phyloP scores from a whole-genome alignment of 2,797 vertebrate species.

The Hippoglossus hippoglossus region DNA sequence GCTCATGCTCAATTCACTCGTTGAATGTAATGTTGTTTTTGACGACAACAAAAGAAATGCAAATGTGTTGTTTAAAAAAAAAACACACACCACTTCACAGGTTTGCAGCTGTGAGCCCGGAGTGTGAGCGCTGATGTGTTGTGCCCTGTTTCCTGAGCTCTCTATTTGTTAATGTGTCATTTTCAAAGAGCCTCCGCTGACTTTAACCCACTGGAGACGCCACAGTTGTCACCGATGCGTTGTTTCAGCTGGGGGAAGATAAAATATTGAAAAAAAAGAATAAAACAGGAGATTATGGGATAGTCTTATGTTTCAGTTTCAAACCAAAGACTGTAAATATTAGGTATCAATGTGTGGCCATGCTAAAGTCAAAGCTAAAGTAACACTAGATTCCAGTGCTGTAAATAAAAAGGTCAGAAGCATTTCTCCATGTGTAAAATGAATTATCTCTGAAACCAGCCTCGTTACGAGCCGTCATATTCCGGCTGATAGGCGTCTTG shows the following conservation, averaged over 20 bases:
- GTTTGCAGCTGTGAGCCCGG: slow-evolving; percentile 10
- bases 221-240: slow-evolving; percentile 17
- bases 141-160: slow-evolving; percentile 25
- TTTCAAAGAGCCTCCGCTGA: slow-evolving; percentile 53
- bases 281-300: slow-evolving; percentile 8
- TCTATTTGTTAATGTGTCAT: slow-evolving; percentile 52
- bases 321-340: slow-evolving; percentile 34
- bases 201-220: slow-evolving; percentile 36
- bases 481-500: slow-evolving; percentile 40
- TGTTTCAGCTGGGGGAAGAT: not conserved
- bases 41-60: not conserved
- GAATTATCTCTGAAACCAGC: slow-evolving; percentile 7
- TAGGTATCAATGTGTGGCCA: slow-evolving; percentile 12
- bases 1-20: not conserved
- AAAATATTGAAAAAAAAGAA: slow-evolving; percentile 12
- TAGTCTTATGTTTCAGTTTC: slow-evolving; percentile 25
- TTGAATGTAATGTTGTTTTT: too few relatives aligned
- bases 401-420: slow-evolving; percentile 6
- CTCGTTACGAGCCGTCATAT: slow-evolving; percentile 19
- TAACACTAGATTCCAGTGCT: slow-evolving; percentile 23
- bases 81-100: not conserved
- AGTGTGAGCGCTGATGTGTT: slow-evolving; percentile 6
- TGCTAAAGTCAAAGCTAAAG: slow-evolving; percentile 18
- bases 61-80: slow-evolving; percentile 12
- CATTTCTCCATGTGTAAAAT: not conserved